Evolutionary conservation across 2,797 vertebrate genomes (phyloP).

Genomic region (Falco novaeseelandiae): DNA sequence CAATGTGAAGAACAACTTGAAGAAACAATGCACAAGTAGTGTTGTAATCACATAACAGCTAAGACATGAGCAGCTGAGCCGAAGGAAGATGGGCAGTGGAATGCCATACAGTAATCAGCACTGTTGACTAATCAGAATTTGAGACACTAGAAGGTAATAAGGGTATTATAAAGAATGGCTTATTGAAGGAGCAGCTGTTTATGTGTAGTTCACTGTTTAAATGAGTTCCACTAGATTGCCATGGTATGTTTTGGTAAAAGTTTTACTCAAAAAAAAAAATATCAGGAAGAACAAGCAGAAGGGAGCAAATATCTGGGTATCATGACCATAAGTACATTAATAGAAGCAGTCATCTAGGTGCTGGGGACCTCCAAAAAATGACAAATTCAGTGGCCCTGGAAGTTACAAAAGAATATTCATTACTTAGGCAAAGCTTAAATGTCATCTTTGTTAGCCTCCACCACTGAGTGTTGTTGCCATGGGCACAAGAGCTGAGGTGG

Average conservation of each 20-base stretch:
- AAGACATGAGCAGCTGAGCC: constrained; percentile 95
- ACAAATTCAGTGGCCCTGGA: constrained; percentile 44
- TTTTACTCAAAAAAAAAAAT: constrained; percentile 65
- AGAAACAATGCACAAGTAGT: constrained; percentile 95
- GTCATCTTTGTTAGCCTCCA: constrained; percentile 62
- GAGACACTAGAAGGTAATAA: constrained; percentile 98
- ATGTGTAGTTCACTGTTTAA: constrained; percentile 85
- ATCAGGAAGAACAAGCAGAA: constrained; percentile 36
- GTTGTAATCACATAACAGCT: constrained; percentile 83
- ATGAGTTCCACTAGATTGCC: constrained; percentile 80
- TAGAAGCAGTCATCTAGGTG: constrained; percentile 38
- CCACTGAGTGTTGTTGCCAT: constrained; percentile 57
- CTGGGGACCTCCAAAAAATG: constrained; percentile 54
- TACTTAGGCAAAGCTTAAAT: constrained; percentile 65
- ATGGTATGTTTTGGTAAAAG: constrained; percentile 79
- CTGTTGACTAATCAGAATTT: constrained; percentile 99
- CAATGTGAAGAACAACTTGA: constrained; percentile 80
- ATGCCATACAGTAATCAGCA: constrained; percentile 95
- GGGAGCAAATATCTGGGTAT: constrained; percentile 62
- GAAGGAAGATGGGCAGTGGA: constrained; percentile 94
- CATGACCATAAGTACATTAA: not conserved
- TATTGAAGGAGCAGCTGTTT: constrained; percentile 99
- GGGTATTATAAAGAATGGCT: constrained; percentile 95
- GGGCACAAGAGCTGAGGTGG: constrained; percentile 60
- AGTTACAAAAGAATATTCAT: constrained; percentile 67